A percentile compares a stretch with the other conserved stretches of the same genome.
These are phyloP conservation scores for Streptopelia turtur DNA, from an alignment of 2,797 vertebrate species.

Conservation along the genomic window DNA sequence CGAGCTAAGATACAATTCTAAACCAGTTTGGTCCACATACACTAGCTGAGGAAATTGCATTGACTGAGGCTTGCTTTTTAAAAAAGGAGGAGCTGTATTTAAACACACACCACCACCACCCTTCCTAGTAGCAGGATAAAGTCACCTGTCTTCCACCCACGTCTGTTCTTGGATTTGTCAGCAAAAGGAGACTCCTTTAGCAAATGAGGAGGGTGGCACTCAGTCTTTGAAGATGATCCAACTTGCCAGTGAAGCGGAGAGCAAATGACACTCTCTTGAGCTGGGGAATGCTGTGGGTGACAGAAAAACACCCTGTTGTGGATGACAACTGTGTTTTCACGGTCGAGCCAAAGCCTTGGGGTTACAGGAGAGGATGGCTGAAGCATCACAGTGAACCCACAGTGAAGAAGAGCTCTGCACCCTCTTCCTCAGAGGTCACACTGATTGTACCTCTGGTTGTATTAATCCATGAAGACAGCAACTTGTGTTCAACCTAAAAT, in stretches of 20 bases:
- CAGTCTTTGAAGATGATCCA: not conserved
- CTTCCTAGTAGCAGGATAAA: not conserved
- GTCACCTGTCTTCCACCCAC: not conserved
- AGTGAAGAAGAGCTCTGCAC: not conserved
- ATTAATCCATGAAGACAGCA: rapidly evolving
- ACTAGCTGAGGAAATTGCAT: not conserved
- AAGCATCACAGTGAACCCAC: not conserved
- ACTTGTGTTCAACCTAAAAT: not conserved
- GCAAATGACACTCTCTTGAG: not conserved
- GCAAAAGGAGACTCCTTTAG: not conserved
- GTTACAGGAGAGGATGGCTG: not conserved
- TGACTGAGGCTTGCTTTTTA: not conserved
- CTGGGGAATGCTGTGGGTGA: not conserved
- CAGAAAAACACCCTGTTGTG: not conserved
- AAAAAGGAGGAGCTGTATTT: not conserved
- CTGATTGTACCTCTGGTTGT: not conserved
- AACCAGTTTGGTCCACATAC: not conserved
- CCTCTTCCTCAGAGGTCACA: not conserved
- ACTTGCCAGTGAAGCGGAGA: not conserved
- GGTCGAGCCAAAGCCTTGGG: not conserved
- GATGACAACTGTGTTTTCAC: not conserved
- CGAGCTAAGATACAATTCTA: not conserved
- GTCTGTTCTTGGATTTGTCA: not conserved
- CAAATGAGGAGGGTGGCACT: not conserved
- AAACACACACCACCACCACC: rapidly evolving